Percentiles rank a stretch among this genome's conserved stretches.
phyloP scores from a whole-genome alignment of 2,113 vertebrate species.

The Rattus rattus region DNA sequence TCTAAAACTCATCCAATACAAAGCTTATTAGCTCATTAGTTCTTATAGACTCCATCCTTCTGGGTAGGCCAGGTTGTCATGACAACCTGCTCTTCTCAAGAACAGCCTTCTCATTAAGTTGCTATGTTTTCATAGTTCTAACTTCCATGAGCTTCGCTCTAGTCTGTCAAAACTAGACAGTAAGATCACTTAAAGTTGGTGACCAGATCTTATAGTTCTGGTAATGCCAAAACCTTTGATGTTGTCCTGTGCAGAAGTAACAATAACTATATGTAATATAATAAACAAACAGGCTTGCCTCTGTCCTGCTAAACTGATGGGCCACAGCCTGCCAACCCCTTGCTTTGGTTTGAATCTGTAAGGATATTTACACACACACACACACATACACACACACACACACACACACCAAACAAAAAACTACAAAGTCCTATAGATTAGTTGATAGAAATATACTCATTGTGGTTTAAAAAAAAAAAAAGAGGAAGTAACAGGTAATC shows the following conservation, averaged over 20 bases:
- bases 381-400: no score
- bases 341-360: background rate
- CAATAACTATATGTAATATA: background rate
- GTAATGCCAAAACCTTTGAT: background rate
- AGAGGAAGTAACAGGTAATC: background rate
- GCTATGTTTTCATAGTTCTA: background rate
- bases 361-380: background rate
- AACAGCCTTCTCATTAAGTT: background rate
- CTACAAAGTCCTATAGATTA: background rate
- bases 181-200: background rate
- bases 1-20: conserved; percentile 8
- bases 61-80: background rate
- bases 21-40: background rate
- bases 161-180: background rate
- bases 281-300: background rate
- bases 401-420: no score
- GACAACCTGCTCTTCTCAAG: background rate
- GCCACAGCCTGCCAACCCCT: background rate
- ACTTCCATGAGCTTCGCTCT: background rate
- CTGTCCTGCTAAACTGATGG: background rate
- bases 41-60: background rate
- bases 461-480: no score
- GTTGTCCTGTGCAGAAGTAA: background rate
- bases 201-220: background rate
- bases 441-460: background rate